Evolutionary conservation across 2,113 vertebrate species (phyloP).

Genomic region (Butorides virescens): DNA sequence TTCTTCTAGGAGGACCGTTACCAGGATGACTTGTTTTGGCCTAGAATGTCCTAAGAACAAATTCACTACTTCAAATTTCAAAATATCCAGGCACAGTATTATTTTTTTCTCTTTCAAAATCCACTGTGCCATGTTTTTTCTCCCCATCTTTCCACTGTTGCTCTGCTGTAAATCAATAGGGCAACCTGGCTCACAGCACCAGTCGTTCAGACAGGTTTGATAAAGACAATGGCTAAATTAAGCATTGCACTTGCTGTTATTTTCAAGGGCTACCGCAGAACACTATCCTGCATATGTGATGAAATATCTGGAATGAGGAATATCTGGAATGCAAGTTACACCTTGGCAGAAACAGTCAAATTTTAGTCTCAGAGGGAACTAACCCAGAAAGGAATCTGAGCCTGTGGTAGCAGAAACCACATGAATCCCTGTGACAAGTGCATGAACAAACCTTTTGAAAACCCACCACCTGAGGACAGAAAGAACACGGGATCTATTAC

Average conservation of each 20-base stretch:
- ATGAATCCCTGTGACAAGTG: accelerated
- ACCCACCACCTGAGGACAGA: background rate
- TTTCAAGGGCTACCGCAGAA: background rate
- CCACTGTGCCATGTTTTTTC: background rate
- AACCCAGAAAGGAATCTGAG: background rate
- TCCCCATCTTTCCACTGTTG: background rate
- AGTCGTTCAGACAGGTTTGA: background rate
- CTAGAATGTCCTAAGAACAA: background rate
- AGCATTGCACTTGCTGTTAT: background rate
- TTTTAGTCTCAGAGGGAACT: background rate
- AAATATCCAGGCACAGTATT: background rate
- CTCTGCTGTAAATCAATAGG: background rate
- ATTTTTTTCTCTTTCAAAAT: background rate
- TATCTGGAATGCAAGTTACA: background rate
- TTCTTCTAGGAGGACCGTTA: background rate
- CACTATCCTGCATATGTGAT: background rate
- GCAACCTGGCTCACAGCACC: background rate
- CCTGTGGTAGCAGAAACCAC: background rate
- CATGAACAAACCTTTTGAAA: accelerated
- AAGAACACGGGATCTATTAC: accelerated
- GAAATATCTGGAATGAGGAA: too few relatives aligned
- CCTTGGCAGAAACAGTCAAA: background rate
- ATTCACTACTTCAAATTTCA: background rate
- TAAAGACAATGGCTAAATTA: background rate
- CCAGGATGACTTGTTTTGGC: background rate